Base-by-base conservation (phyloP, 1,140 invertebrate genomes). In the Pinna nobilis region DNA sequence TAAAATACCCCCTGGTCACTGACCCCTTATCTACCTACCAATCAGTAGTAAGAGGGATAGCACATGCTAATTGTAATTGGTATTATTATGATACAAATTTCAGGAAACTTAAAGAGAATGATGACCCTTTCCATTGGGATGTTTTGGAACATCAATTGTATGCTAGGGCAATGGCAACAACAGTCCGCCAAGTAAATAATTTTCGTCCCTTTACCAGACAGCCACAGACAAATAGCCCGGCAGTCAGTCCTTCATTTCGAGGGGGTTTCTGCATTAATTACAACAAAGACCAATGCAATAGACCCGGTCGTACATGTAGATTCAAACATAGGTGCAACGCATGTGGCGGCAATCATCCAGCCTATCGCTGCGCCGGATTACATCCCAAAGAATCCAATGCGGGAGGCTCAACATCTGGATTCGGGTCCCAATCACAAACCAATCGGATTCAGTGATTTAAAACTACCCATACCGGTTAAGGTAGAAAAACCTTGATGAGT, bases 91-190 rank as follows among this genome's bases (percentile, higher is more conserved):
- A 65, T 32, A 9, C 23, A 4, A 65, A 50, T 51, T 65, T 65
- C 37, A 15, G 63, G 11, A n/a, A 44, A 13, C 6, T n/a, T 7
- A 9, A 50, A 30, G 44, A 65, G 49, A 49, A 64, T 30, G 41
- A 64, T 49, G 5, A 23, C 23, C 25, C 37, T 3, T 35, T 65
- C 2, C 50, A 41, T 25, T 67, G 50, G 50, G 55, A 35, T 32
- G 37, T 25, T 67, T 49, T 67, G 39, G 49, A 67, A 39, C 64
- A 67, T 28, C 30, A 53, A 30, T 15, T 67, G 33, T 35, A 67
- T 41, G 55, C 64, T 7, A 41, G 64, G 30, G 9, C 64, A 4
- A 20, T 64, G 3, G 18, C 23, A 7, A 28, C 20, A 53, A 53
- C 50, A 53, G 50, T 28, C 32, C 20, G 32, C 25, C 15, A 47